Evolutionary conservation across 1,140 invertebrate genomes (phyloP).

Genomic region (Lycorma delicatula): DNA sequence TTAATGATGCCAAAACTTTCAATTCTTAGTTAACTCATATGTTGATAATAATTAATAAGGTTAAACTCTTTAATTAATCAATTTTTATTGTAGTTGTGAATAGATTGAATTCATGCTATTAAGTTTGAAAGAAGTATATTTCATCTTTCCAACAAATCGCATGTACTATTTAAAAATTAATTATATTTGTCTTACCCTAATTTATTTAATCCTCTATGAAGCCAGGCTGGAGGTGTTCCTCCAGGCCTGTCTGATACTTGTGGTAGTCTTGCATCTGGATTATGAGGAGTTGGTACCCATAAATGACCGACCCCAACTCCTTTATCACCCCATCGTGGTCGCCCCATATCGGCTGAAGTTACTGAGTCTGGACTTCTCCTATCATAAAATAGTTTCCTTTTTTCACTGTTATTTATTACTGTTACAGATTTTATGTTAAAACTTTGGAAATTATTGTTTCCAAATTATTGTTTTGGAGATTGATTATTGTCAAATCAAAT

Average conservation of each 20-base stretch:
- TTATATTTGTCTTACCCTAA: background rate
- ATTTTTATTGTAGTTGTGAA: too few species aligned
- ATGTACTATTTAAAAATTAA: too few species aligned
- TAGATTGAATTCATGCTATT: too few species aligned
- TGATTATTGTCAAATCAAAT: too few species aligned
- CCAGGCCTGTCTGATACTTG: constrained; percentile 33
- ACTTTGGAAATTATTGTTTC: background rate
- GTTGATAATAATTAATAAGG: too few species aligned
- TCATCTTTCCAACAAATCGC: too few species aligned
- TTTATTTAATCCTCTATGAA: constrained; percentile 33
- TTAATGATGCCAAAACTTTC: too few species aligned
- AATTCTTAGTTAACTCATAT: too few species aligned
- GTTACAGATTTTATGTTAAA: constrained; percentile 27
- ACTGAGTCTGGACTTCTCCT: constrained; percentile 29
- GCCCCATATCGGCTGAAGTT: constrained; percentile 42
- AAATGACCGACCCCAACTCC: constrained; percentile 51
- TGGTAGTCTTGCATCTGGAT: constrained; percentile 33
- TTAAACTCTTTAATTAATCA: too few species aligned
- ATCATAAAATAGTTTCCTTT: too few species aligned
- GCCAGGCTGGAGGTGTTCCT: constrained; percentile 40
- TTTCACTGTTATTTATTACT: background rate
- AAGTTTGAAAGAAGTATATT: too few species aligned
- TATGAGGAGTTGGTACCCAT: constrained; percentile 43
- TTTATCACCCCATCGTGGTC: constrained; percentile 56
- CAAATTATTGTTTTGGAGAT: background rate